Percentiles rank a stretch among this genome's conserved stretches.
Conservation (phyloP, 2,113 vertebrate species). For the Macrotis lagotis region DNA sequence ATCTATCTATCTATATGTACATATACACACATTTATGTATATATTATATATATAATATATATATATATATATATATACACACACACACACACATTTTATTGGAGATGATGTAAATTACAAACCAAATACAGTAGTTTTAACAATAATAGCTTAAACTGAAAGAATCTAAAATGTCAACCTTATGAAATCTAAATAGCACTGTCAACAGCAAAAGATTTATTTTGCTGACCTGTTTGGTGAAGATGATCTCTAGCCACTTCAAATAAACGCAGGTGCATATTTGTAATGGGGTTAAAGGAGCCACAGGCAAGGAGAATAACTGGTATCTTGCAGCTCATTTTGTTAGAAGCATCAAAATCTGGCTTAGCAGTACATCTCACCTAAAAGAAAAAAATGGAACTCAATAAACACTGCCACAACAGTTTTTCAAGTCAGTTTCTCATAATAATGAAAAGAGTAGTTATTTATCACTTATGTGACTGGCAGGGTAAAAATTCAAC, state of each 20-base stretch:
- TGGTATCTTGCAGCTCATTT: constrained; percentile 88
- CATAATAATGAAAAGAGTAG: neutral
- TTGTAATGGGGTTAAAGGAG: constrained; percentile 95
- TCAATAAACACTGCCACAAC: neutral
- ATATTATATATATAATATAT: too few relatives aligned
- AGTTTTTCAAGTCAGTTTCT: neutral
- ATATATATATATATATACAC: too few relatives aligned
- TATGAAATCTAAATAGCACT: neutral
- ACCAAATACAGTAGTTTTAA: neutral
- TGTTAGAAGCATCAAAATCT: constrained; percentile 12
- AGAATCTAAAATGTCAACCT: neutral
- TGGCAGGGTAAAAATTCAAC: neutral
- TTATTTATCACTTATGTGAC: neutral
- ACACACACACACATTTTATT: too few relatives aligned
- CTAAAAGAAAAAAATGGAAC: constrained; percentile 57
- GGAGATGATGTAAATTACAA: constrained; percentile 17
- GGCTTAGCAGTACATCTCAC: constrained; percentile 62
- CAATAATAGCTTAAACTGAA: constrained; percentile 18
- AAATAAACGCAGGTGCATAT: constrained; percentile 95
- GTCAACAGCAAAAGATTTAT: neutral
- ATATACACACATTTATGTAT: too few relatives aligned
- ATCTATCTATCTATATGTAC: too few relatives aligned
- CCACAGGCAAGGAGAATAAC: constrained; percentile 92
- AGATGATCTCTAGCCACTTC: constrained; percentile 94
- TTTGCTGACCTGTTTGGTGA: constrained; percentile 90